Evolutionary conservation across 2,113 vertebrate genomes (phyloP).

Genomic region (Eonycteris spelaea): DNA sequence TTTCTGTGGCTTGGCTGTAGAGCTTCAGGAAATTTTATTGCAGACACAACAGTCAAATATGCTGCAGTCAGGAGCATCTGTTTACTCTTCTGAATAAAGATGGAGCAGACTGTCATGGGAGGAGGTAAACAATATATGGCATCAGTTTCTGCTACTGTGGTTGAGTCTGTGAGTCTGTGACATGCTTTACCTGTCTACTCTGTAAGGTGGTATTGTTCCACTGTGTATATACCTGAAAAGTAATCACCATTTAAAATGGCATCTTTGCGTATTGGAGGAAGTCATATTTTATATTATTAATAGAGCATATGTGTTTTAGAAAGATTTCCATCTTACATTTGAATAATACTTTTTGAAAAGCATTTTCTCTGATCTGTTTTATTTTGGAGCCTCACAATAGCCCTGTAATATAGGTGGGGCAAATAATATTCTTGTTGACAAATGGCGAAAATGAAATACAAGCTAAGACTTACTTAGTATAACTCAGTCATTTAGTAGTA

Average conservation of each 20-base stretch:
- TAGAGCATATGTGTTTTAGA: neutral
- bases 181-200: neutral
- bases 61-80: neutral
- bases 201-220: neutral
- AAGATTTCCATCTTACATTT: neutral
- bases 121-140: neutral
- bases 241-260: neutral
- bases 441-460: conserved; percentile 5
- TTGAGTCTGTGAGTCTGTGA: neutral
- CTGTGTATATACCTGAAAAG: neutral
- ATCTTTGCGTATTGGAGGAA: neutral
- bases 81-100: neutral
- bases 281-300: neutral
- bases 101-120: neutral
- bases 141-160: neutral
- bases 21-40: conserved; percentile 17
- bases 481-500: conserved; percentile 7
- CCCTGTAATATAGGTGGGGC: neutral
- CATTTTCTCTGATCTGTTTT: neutral
- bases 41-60: neutral
- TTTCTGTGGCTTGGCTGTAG: conserved; percentile 40
- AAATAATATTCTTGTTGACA: neutral
- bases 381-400: neutral
- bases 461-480: neutral
- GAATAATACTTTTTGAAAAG: conserved; percentile 3